Conservation (phyloP, 2,113 vertebrate species). For the Casuarius casuarius region DNA sequence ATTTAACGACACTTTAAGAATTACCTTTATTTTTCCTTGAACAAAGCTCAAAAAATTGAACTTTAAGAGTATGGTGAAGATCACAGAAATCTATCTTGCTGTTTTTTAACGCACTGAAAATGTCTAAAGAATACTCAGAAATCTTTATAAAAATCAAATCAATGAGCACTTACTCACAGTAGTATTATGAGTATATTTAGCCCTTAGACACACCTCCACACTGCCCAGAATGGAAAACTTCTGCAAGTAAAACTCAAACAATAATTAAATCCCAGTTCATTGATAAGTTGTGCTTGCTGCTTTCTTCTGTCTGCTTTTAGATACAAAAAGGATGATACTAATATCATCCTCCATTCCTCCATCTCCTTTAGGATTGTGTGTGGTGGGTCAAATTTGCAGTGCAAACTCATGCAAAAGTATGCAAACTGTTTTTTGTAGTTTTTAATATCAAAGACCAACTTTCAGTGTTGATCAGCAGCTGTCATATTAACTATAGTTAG, state of each 20-base stretch:
- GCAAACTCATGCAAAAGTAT: neutral
- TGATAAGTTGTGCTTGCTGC: neutral
- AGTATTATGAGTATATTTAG: neutral
- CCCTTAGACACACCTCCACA: neutral
- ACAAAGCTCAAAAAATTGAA: neutral
- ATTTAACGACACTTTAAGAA: conserved; percentile 2
- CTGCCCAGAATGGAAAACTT: neutral
- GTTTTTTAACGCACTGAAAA: neutral
- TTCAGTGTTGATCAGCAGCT: neutral
- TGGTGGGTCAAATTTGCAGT: neutral
- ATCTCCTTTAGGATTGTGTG: neutral
- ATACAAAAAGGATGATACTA: neutral
- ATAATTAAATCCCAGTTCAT: neutral
- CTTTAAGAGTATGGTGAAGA: neutral
- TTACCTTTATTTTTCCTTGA: conserved; percentile 2
- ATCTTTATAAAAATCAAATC: neutral
- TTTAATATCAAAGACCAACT: neutral
- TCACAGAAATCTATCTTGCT: neutral
- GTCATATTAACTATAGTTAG: neutral
- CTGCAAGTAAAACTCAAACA: neutral
- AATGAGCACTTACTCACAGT: neutral
- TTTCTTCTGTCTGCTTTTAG: neutral
- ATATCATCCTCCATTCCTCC: neutral
- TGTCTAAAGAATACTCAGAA: neutral
- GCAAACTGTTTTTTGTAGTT: neutral